phyloP scores from a whole-genome alignment of 35 echinoderm and acorn worm species.

The Anneissia japonica region DNA sequence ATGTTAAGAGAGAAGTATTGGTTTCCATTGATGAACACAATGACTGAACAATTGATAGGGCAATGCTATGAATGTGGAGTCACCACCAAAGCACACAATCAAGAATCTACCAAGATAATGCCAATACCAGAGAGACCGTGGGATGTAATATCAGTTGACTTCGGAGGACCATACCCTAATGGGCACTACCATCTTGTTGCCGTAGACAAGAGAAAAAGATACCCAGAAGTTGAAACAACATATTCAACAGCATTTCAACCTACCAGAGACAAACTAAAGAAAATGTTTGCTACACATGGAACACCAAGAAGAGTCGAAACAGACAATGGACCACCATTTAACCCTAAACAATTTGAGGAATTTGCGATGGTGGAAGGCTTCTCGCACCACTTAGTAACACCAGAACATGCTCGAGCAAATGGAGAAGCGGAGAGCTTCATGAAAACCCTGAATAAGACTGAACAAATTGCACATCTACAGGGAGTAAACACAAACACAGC shows the following conservation, averaged over 20 bases:
- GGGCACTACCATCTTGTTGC: conserved; percentile 60
- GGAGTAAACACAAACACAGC: background rate
- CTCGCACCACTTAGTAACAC: conserved; percentile 31
- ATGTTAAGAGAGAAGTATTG: too few species aligned
- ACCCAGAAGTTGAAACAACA: conserved; percentile 37
- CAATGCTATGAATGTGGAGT: too few species aligned
- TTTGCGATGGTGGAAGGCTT: conserved; percentile 46
- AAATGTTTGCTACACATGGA: conserved; percentile 66
- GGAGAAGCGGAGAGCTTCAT: conserved; percentile 59
- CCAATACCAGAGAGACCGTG: conserved; percentile 47
- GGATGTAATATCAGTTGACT: conserved; percentile 51
- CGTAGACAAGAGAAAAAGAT: conserved; percentile 44
- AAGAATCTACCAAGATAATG: conserved; percentile 50
- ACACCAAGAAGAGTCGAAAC: conserved; percentile 35
- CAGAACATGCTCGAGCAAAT: conserved; percentile 47
- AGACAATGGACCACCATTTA: conserved; percentile 52
- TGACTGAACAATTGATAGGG: too few species aligned
- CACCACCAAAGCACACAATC: too few species aligned
- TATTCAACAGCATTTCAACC: conserved; percentile 32
- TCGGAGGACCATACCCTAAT: conserved; percentile 57
- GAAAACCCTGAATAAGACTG: conserved; percentile 41
- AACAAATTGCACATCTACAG: conserved; percentile 49
- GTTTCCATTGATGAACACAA: too few species aligned
- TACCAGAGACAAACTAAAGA: conserved; percentile 16
- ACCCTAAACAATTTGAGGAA: conserved; percentile 49